These are phyloP conservation scores for Orientallactaga sibirica DNA, from an alignment of 2,797 vertebrate genomes.

Conservation along the genomic window DNA sequence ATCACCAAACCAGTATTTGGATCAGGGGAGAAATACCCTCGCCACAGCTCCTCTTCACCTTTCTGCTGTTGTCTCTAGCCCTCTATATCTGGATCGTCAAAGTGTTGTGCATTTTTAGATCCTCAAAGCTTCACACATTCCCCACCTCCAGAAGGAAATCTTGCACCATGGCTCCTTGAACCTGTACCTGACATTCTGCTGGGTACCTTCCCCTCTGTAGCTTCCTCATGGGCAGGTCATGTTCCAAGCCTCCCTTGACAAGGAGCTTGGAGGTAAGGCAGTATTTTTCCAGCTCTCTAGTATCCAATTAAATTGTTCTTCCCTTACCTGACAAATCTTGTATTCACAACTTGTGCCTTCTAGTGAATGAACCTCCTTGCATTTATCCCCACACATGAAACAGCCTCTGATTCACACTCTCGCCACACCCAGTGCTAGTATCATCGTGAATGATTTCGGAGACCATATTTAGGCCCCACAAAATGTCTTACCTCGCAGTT, in stretches of 20 bases:
- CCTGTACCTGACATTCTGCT: neutral
- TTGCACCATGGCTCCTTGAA: neutral
- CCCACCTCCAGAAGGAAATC: slow-evolving; percentile 16
- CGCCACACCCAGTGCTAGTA: neutral
- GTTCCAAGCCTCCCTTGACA: neutral
- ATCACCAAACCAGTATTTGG: slow-evolving; percentile 22
- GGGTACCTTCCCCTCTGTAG: neutral
- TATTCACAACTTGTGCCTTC: neutral
- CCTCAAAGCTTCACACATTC: neutral
- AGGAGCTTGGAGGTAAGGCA: neutral
- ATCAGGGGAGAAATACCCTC: neutral
- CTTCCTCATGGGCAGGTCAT: neutral
- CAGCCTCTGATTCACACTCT: slow-evolving; percentile 38
- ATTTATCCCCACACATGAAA: slow-evolving; percentile 36
- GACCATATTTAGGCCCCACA: neutral
- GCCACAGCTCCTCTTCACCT: neutral
- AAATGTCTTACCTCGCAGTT: slow-evolving; percentile 25
- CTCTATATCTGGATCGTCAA: neutral
- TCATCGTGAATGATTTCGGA: slow-evolving; percentile 11
- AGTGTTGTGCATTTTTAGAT: neutral
- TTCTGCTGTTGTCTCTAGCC: neutral
- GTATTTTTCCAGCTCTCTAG: neutral
- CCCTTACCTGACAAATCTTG: neutral
- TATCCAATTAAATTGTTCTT: neutral
- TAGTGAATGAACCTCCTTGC: neutral